Base-by-base conservation (phyloP, 1,140 invertebrate species). In the Aradophagus sp. region DNA sequence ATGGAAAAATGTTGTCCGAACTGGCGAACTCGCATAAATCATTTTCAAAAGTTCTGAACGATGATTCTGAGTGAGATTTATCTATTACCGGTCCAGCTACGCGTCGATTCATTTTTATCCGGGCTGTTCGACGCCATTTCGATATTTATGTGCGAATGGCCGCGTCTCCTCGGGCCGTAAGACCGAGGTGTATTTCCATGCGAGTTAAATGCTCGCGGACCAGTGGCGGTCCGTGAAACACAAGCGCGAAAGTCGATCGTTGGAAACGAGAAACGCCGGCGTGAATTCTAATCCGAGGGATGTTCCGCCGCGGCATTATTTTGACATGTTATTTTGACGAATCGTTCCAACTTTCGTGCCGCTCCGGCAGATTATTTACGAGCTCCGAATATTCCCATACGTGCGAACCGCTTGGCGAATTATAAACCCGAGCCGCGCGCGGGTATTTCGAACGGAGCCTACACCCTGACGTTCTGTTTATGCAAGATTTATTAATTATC, bases 281-380 rank as follows among this genome's bases (percentile, higher is more conserved):
- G 50, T 69, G 77, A 80, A 81, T 81, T 67, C 76, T 81, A 80
- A 81, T 81, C 63, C 73, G 50, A 34, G 10, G 61, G 70, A 62
- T 63, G 56, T 73, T 72, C 66, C 50, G 63, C 48, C 55, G 14
- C 36, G 63, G 69, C 50, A 66, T 70, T 70, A 70, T 72, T 72
- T 72, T 66, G 69, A 67, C 52, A 73, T 70, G 75, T 76, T 80
- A 81, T 80, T 78, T 81, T 78, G 77, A 73, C 69, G 73, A 72
- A 70, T 73, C 73, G 76, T 31, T 48, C 71, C 47, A 74, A 75
- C 68, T 67, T 72, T 62, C 42, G 26, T 47, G 29, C 58, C 53
- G 36, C 58, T 34, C 61, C 29, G 26, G 38, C 31, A 44, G 55
- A 75, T 81, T 80, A 78, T 81, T 78, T 80, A 81, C 76, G 70